Evolutionary conservation across 92 coral and sea anemone species (phyloP).

Genomic region (Epizoanthus illoricatus): DNA sequence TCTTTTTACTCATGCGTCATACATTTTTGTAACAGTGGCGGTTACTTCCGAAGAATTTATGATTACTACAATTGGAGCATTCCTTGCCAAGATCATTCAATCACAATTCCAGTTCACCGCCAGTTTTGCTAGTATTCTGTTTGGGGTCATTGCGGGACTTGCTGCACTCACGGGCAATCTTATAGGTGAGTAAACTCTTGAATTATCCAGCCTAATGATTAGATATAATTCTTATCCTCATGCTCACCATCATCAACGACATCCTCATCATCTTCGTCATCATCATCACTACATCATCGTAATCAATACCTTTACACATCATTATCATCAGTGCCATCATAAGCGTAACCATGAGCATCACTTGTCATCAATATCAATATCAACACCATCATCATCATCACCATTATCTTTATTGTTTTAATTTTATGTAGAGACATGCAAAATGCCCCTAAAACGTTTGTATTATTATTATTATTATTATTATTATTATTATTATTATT

Average conservation of each 20-base stretch:
- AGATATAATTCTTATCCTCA: not conserved
- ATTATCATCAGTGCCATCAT: no score
- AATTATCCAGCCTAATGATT: not conserved
- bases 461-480: no score
- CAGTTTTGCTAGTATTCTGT: constrained; percentile 38
- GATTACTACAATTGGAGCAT: constrained; percentile 31
- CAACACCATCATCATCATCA: no score
- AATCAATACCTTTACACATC: no score
- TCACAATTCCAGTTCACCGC: constrained; percentile 41
- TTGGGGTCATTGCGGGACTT: constrained; percentile 30
- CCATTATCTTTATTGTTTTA: no score
- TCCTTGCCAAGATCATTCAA: constrained; percentile 53
- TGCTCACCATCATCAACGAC: not conserved
- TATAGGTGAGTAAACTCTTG: constrained; percentile 43
- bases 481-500: no score
- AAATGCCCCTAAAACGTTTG: no score
- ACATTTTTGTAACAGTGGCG: constrained; percentile 42
- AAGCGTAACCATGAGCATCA: no score
- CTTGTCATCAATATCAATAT: no score
- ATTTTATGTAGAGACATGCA: no score
- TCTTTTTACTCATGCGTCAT: constrained; percentile 41
- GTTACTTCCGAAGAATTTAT: constrained; percentile 36
- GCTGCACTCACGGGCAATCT: constrained; percentile 48
- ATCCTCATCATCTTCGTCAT: not conserved
- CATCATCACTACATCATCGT: not conserved